Conservation (phyloP, 2,797 vertebrate genomes). For the Argentina silus region DNA sequence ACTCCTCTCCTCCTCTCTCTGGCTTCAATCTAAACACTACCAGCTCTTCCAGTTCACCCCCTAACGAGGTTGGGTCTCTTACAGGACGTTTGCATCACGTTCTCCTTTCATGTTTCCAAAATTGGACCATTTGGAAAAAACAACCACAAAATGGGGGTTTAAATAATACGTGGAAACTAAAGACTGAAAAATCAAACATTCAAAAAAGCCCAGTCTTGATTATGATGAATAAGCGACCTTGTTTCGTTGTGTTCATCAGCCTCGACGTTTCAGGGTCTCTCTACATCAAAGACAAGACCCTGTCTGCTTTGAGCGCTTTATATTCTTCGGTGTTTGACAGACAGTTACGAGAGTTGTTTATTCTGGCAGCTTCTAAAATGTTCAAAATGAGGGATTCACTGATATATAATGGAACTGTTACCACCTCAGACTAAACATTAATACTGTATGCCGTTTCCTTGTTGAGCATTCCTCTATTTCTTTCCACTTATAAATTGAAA, state of each 20-base stretch:
- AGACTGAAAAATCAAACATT: constrained; percentile 15
- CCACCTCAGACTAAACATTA: neutral
- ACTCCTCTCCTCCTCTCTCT: constrained; percentile 32
- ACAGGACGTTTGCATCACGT: constrained; percentile 62
- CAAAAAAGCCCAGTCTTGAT: neutral
- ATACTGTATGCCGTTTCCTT: neutral
- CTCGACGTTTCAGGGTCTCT: constrained; percentile 10
- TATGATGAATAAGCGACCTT: constrained; percentile 17
- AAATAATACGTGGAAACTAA: constrained; percentile 43
- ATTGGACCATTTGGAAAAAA: constrained; percentile 46
- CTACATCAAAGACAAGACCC: constrained; percentile 29
- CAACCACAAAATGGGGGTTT: constrained; percentile 35
- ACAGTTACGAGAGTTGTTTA: constrained; percentile 14
- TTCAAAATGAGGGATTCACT: neutral
- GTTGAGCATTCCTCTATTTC: neutral
- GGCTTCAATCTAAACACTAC: constrained; percentile 51
- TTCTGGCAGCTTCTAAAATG: neutral
- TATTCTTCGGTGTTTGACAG: constrained; percentile 29
- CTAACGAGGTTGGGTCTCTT: constrained; percentile 24
- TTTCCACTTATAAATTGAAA: neutral
- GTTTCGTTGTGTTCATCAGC: neutral
- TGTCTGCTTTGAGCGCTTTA: constrained; percentile 14
- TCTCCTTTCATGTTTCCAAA: constrained; percentile 60
- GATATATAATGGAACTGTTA: neutral
- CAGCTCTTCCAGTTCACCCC: neutral